phyloP scores from a whole-genome alignment of 2,888 invertebrate genomes.

The Stenolophus ochropezus region DNA sequence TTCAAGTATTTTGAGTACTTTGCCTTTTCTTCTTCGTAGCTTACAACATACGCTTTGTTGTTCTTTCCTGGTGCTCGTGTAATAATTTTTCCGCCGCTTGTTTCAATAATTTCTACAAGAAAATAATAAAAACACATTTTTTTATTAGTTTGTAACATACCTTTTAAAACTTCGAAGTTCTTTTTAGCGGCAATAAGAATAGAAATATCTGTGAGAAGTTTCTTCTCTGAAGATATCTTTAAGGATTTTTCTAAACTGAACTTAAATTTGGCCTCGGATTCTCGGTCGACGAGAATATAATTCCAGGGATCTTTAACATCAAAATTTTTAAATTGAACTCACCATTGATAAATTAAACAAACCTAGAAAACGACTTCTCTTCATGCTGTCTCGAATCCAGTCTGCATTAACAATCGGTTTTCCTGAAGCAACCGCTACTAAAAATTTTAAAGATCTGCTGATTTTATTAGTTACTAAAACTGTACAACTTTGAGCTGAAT shows the following conservation, averaged over 20 bases:
- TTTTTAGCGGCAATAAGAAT: slow-evolving; percentile 67
- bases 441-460: slow-evolving; percentile 77
- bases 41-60: slow-evolving; percentile 67
- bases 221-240: slow-evolving; percentile 65
- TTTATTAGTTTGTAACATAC: slow-evolving; percentile 61
- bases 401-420: slow-evolving; percentile 76
- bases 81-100: slow-evolving; percentile 70
- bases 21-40: slow-evolving; percentile 67
- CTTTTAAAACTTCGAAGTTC: slow-evolving; percentile 69
- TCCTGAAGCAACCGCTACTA: slow-evolving; percentile 77
- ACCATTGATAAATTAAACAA: slow-evolving; percentile 60
- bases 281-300: slow-evolving; percentile 74
- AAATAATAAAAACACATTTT: slow-evolving; percentile 46
- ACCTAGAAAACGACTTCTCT: slow-evolving; percentile 69
- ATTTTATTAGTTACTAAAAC: slow-evolving; percentile 76
- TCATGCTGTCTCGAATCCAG: slow-evolving; percentile 69
- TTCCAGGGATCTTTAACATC: slow-evolving; percentile 78
- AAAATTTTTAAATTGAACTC: no score
- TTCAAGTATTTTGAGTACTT: slow-evolving; percentile 68
- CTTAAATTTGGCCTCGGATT: slow-evolving; percentile 74
- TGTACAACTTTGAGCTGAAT: slow-evolving; percentile 72
- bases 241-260: slow-evolving; percentile 72
- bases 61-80: slow-evolving; percentile 66
- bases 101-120: slow-evolving; percentile 69
- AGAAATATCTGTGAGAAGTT: slow-evolving; percentile 67